A percentile compares a stretch with the other conserved stretches of the same genome.
phyloP scores from a whole-genome alignment of 2,888 invertebrate species.

The Volucella inanis region DNA sequence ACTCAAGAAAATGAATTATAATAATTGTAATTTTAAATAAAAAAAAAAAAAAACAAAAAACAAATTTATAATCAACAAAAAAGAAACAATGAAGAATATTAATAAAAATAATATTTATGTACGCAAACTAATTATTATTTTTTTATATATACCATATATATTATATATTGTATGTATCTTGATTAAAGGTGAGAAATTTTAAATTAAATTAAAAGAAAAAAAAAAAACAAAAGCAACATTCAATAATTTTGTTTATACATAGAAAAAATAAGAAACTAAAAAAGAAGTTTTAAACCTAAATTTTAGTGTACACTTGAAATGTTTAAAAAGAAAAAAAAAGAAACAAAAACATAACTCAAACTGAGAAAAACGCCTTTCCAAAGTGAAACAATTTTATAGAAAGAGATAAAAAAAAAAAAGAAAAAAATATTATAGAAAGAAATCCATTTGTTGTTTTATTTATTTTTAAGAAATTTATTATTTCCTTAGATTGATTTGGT shows the following conservation, averaged over 20 bases:
- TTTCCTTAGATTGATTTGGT: slow-evolving; percentile 12
- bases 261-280: slow-evolving; percentile 29
- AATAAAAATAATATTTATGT: slow-evolving; percentile 59
- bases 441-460: slow-evolving; percentile 51
- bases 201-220: slow-evolving; percentile 22
- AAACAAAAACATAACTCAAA: slow-evolving; percentile 65
- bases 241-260: slow-evolving; percentile 53
- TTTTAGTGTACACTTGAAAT: slow-evolving; percentile 54
- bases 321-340: slow-evolving; percentile 26
- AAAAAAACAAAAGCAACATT: slow-evolving; percentile 7
- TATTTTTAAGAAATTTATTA: slow-evolving; percentile 9
- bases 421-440: slow-evolving; percentile 52
- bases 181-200: slow-evolving; percentile 57
- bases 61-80: slow-evolving; percentile 34
- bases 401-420: slow-evolving; percentile 36
- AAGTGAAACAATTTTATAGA: slow-evolving; percentile 58
- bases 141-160: slow-evolving; percentile 6
- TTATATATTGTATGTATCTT: slow-evolving; percentile 54
- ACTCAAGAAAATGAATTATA: slow-evolving; percentile 33
- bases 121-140: slow-evolving; percentile 52
- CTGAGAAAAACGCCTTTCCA: slow-evolving; percentile 73
- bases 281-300: slow-evolving; percentile 34
- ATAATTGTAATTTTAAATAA: slow-evolving; percentile 54
- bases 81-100: slow-evolving; percentile 33
- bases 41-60: slow-evolving; percentile 1